A percentile compares a stretch with the other conserved stretches of the same genome.
Evolutionary conservation across 2,888 invertebrate species (phyloP).

Genomic region (Lacanobia wlatinum): DNA sequence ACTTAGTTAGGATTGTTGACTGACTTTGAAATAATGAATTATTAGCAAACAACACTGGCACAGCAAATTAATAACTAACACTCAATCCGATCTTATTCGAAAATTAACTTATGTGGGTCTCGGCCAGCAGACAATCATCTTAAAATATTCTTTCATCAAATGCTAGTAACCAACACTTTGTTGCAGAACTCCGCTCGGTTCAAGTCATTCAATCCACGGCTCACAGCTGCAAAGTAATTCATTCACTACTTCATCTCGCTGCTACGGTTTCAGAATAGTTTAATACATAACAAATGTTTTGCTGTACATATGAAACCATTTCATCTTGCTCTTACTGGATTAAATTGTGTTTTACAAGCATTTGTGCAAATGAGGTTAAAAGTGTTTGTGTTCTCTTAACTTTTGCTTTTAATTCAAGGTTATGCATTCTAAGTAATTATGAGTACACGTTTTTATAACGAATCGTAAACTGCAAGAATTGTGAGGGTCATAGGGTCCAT

Average conservation of each 20-base stretch:
- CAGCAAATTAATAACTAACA: not conserved
- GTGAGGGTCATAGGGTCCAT: constrained; percentile 10
- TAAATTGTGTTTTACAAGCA: constrained; percentile 34
- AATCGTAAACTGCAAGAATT: constrained; percentile 1
- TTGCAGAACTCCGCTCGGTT: constrained; percentile 36
- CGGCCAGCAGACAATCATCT: constrained; percentile 43
- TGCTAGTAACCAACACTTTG: constrained; percentile 21
- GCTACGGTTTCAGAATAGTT: constrained; percentile 49
- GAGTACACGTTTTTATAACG: not conserved
- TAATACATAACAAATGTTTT: constrained; percentile 58
- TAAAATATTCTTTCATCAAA: constrained; percentile 47
- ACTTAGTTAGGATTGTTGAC: too few relatives aligned
- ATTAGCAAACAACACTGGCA: not conserved
- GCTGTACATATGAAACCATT: constrained; percentile 48
- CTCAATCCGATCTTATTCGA: constrained; percentile 5
- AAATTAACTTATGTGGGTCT: constrained; percentile 45
- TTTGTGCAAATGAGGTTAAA: constrained; percentile 20
- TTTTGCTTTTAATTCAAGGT: constrained; percentile 31
- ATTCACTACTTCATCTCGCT: constrained; percentile 52
- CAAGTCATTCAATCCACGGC: constrained; percentile 44
- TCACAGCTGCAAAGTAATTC: constrained; percentile 49
- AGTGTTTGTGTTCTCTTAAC: constrained; percentile 16
- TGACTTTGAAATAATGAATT: constrained; percentile 5
- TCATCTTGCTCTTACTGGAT: constrained; percentile 45
- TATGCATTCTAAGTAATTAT: constrained; percentile 15